Percentiles rank a stretch among this genome's conserved stretches.
phyloP scores from a whole-genome alignment of 2,113 vertebrate species.

The Anthoscopus minutus region DNA sequence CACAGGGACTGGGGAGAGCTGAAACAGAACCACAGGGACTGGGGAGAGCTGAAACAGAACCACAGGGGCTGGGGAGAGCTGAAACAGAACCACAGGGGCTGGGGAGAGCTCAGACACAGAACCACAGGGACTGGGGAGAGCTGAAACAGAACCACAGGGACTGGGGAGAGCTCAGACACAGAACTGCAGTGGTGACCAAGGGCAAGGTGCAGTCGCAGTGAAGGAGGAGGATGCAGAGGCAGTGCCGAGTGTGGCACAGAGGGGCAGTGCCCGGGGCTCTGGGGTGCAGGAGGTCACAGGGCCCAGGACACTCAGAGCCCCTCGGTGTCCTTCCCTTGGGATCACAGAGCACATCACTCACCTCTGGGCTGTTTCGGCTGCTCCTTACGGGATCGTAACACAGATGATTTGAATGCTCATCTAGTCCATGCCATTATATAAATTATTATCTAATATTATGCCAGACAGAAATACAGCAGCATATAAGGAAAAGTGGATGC shows the following conservation, averaged over 20 bases:
- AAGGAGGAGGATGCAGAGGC: fast-evolving
- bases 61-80: no score
- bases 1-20: not conserved
- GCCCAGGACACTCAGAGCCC: not conserved
- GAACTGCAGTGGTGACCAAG: no score
- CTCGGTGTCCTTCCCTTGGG: not conserved
- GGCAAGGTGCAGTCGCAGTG: no score
- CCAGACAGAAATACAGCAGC: not conserved
- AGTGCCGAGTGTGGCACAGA: fast-evolving
- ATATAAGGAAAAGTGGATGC: not conserved
- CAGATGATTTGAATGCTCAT: not conserved
- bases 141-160: no score
- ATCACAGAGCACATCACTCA: not conserved
- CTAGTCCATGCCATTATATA: not conserved
- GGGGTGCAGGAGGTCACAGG: not conserved
- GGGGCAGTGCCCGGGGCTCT: fast-evolving
- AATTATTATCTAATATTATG: slow-evolving; percentile 51
- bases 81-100: no score
- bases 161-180: no score
- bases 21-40: not conserved
- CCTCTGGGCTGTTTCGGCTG: not conserved
- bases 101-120: no score
- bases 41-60: no score
- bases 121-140: no score
- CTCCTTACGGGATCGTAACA: not conserved